These are phyloP conservation scores for Tachystola acroxantha DNA, from an alignment of 2,888 invertebrate species.

Conservation along the genomic window DNA sequence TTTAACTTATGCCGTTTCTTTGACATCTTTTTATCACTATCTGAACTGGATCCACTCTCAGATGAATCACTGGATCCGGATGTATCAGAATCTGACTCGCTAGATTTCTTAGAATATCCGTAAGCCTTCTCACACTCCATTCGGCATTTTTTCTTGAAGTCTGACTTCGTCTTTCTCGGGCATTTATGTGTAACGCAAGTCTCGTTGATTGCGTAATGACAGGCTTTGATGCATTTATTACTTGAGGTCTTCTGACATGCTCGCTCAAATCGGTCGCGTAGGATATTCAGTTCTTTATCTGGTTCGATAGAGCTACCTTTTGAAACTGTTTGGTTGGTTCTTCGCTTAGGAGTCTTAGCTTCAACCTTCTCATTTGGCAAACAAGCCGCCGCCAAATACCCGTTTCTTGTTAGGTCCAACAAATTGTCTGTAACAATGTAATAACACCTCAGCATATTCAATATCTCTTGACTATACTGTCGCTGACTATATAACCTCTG, in stretches of 20 bases:
- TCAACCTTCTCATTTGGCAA: constrained; percentile 12
- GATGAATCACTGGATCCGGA: not conserved
- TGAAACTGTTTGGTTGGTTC: no score
- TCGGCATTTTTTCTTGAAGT: constrained; percentile 28
- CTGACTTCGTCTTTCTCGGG: constrained; percentile 13
- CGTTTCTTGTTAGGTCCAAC: constrained; percentile 20
- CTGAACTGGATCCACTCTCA: not conserved
- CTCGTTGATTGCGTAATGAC: constrained; percentile 17
- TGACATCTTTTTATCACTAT: no score
- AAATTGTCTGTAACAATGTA: constrained; percentile 14
- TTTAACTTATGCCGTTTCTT: no score
- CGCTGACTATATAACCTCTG: no score
- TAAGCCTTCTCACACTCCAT: constrained; percentile 27
- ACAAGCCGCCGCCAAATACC: constrained; percentile 26
- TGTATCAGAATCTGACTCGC: no score
- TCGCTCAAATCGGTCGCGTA: constrained; percentile 35
- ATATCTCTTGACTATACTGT: no score
- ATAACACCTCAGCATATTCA: no score
- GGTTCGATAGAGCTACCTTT: no score
- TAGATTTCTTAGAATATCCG: not conserved
- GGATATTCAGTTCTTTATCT: constrained; percentile 20
- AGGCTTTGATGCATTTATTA: constrained; percentile 32
- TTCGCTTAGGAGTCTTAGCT: no score
- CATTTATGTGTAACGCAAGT: constrained; percentile 30
- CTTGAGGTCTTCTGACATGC: constrained; percentile 31